A percentile compares a stretch with the other conserved stretches of the same genome.
Evolutionary conservation across 2,797 vertebrate genomes (phyloP).

Genomic region (Pseudocheirus occidentalis): DNA sequence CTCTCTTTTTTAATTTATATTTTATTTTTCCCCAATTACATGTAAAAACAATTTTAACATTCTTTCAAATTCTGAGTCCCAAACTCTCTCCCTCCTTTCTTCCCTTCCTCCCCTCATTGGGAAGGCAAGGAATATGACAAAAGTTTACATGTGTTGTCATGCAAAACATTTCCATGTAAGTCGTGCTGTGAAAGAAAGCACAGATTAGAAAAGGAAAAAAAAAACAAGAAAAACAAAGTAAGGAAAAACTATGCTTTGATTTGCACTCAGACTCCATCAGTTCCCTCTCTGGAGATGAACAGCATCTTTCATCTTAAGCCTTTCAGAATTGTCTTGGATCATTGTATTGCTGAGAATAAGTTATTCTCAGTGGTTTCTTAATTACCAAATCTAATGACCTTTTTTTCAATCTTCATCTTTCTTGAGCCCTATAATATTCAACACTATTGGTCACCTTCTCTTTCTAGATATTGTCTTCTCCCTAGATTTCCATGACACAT

Average conservation of each 20-base stretch:
- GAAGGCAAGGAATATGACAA: background rate
- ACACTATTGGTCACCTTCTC: background rate
- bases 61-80: background rate
- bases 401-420: background rate
- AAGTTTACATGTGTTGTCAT: background rate
- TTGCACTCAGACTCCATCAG: background rate
- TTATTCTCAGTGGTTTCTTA: background rate
- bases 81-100: background rate
- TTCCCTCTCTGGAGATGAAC: background rate
- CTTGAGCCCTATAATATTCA: background rate
- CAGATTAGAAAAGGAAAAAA: background rate
- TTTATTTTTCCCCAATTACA: background rate
- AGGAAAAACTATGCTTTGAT: background rate
- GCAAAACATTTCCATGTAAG: background rate
- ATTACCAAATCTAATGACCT: background rate
- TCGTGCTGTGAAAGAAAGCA: background rate
- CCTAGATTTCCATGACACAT: background rate
- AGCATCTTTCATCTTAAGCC: background rate
- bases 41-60: background rate
- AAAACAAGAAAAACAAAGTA: background rate
- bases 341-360: background rate
- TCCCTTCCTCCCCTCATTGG: background rate
- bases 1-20: background rate
- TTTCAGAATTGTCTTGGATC: background rate
- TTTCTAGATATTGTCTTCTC: background rate